Conservation (phyloP, 2,888 invertebrate genomes). For the Laothoe populi region DNA sequence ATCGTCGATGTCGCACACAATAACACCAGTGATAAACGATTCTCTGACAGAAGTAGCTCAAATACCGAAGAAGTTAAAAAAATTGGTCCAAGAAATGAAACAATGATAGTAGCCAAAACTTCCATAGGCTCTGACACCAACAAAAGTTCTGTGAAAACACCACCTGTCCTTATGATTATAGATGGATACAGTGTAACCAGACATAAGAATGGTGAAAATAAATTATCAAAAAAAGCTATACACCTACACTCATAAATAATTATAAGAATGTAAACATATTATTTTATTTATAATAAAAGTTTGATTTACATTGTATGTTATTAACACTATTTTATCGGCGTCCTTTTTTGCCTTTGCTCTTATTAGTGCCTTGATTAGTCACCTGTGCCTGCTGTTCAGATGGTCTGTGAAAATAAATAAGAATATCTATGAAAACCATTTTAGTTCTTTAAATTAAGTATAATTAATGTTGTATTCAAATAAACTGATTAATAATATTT, state of each 20-base stretch:
- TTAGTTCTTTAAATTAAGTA: not conserved
- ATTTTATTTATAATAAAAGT: constrained; percentile 41
- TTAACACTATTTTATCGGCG: constrained; percentile 59
- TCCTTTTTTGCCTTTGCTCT: constrained; percentile 80
- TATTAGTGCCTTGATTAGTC: constrained; percentile 61
- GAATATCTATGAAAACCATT: not conserved
- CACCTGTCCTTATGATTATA: constrained; percentile 66
- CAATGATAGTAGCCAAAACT: constrained; percentile 50
- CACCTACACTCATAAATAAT: constrained; percentile 53
- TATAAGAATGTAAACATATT: constrained; percentile 31
- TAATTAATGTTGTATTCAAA: not conserved
- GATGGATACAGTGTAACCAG: constrained; percentile 78
- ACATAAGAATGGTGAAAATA: constrained; percentile 73
- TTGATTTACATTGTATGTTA: constrained; percentile 29
- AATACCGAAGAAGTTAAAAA: constrained; percentile 71
- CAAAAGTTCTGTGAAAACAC: constrained; percentile 45
- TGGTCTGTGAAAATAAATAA: constrained; percentile 57
- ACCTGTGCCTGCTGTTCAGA: constrained; percentile 76
- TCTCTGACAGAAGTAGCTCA: constrained; percentile 71
- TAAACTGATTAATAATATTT: too few species aligned
- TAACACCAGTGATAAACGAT: constrained; percentile 72
- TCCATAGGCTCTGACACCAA: constrained; percentile 39
- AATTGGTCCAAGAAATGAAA: constrained; percentile 69
- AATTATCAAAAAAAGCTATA: constrained; percentile 65
- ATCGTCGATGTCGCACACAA: constrained; percentile 59